These are phyloP conservation scores for Eubasilissa regina DNA, from an alignment of 1,140 invertebrate species.

Conservation along the genomic window DNA sequence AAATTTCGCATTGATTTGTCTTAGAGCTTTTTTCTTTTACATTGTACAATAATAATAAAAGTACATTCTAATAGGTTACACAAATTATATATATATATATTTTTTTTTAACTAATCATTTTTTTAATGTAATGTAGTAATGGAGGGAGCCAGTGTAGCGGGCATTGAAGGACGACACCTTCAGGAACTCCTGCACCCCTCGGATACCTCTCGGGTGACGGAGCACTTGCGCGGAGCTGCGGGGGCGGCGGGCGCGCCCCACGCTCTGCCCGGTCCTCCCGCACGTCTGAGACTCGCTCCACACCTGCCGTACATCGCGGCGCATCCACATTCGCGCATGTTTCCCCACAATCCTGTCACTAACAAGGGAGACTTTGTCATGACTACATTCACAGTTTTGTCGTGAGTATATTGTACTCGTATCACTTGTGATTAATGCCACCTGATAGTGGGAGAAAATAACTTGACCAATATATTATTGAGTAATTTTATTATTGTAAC, in stretches of 20 bases:
- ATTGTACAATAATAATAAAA: no score
- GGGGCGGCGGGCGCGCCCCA: constrained; percentile 66
- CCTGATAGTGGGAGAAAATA: no score
- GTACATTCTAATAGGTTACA: no score
- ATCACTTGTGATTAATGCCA: no score
- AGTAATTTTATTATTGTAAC: no score
- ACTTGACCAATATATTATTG: no score
- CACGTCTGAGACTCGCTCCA: constrained; percentile 82
- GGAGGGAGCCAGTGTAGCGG: constrained; percentile 62
- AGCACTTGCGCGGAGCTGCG: constrained; percentile 84
- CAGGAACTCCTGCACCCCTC: constrained; percentile 85
- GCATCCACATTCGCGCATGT: constrained; percentile 90
- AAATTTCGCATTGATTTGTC: no score
- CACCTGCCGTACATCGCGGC: constrained; percentile 85
- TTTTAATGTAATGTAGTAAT: constrained; percentile 35
- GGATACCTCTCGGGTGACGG: constrained; percentile 81
- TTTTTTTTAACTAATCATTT: not conserved
- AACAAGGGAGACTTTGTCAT: constrained; percentile 90
- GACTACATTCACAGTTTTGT: constrained; percentile 90
- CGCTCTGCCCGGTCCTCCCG: constrained; percentile 82
- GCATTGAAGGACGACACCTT: constrained; percentile 79
- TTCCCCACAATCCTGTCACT: constrained; percentile 78
- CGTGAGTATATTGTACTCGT: constrained; percentile 42
- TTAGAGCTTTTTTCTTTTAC: no score
- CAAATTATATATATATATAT: not conserved